These are phyloP conservation scores for Bombus difficillimus DNA, from an alignment of 1,140 invertebrate species.

Conservation along the genomic window DNA sequence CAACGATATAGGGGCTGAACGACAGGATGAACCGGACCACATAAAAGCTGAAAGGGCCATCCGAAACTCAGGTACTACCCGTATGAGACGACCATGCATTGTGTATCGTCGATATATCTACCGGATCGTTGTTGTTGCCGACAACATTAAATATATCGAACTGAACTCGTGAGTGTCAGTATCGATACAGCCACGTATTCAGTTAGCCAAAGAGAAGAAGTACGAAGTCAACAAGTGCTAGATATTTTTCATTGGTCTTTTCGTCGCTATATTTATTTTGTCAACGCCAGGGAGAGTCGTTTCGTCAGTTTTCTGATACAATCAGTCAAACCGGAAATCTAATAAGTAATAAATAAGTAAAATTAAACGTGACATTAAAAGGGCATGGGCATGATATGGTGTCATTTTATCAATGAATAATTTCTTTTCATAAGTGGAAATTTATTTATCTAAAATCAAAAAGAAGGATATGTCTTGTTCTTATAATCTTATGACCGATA, in stretches of 20 bases:
- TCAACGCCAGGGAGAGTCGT: neutral
- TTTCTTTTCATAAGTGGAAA: too few species aligned
- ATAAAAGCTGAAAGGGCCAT: conserved; percentile 58
- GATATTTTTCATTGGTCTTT: neutral
- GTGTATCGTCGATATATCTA: conserved; percentile 20
- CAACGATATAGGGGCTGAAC: conserved; percentile 8
- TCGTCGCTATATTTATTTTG: neutral
- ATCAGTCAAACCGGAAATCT: neutral
- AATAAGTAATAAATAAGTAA: neutral
- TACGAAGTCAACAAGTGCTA: neutral
- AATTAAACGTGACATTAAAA: neutral
- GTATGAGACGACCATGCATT: conserved; percentile 34
- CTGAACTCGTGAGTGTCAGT: conserved; percentile 17
- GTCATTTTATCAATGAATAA: too few species aligned
- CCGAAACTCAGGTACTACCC: conserved; percentile 53
- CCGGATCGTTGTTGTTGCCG: conserved; percentile 17
- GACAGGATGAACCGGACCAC: conserved; percentile 21
- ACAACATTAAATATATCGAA: conserved; percentile 48
- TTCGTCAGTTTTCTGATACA: neutral
- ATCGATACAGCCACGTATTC: neutral
- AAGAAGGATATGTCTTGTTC: too few species aligned
- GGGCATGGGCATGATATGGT: rapidly evolving
- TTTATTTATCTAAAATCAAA: too few species aligned
- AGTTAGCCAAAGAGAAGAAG: neutral
- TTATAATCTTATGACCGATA: too few species aligned